Conservation (phyloP, 2,113 vertebrate species). For the Pachyramphus minor region DNA sequence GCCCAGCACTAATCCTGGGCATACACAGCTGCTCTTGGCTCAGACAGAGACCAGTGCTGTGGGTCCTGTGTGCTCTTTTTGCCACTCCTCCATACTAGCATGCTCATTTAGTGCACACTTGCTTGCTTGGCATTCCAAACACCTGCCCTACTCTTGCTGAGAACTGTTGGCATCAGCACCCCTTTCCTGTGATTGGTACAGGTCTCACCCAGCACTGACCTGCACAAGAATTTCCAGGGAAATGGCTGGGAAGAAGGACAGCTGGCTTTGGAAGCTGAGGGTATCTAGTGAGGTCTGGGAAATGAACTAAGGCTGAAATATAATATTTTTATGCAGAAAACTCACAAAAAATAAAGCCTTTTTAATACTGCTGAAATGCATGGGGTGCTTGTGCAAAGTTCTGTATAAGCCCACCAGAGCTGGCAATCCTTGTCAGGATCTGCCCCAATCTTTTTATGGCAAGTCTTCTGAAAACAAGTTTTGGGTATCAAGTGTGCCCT, state of each 20-base stretch:
- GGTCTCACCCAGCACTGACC: background rate
- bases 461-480: background rate
- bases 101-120: background rate
- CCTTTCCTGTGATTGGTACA: background rate
- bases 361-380: background rate
- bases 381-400: background rate
- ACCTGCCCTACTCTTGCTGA: background rate
- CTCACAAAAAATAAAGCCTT: background rate
- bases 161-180: background rate
- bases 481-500: background rate
- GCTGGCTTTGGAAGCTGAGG: background rate
- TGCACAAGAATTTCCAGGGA: background rate
- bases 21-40: fast-evolving
- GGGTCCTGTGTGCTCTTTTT: background rate
- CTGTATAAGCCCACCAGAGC: background rate
- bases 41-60: background rate
- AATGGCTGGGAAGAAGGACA: background rate
- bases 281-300: background rate
- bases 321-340: background rate
- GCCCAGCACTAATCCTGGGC: background rate
- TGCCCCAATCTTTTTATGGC: background rate
- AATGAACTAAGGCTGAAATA: background rate
- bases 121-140: background rate
- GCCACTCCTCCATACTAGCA: fast-evolving
- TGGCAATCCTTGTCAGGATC: background rate